Conservation (phyloP, 2,113 vertebrate species). For the Cisticola juncidis region DNA sequence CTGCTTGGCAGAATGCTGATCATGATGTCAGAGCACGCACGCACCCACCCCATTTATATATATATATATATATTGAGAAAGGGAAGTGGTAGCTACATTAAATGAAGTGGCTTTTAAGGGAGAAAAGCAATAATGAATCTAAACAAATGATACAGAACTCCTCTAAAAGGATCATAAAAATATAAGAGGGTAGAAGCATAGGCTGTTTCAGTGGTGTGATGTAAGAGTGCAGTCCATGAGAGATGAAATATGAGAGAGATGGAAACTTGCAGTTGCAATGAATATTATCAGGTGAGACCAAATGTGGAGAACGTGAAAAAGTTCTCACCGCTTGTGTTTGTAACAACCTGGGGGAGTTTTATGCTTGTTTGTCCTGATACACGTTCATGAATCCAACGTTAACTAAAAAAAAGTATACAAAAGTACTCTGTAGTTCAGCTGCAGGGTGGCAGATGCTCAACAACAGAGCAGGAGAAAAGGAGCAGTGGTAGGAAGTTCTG, state of each 20-base stretch:
- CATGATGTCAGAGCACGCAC: background rate
- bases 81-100: background rate
- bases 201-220: background rate
- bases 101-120: background rate
- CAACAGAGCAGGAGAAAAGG: background rate
- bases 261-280: background rate
- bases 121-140: background rate
- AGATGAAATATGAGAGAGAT: background rate
- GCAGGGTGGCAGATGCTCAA: background rate
- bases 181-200: background rate
- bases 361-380: background rate
- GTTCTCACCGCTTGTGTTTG: background rate
- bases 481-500: background rate
- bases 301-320: background rate
- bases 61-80: background rate
- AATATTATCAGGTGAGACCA: background rate
- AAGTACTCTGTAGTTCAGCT: background rate
- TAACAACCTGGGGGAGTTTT: rapidly evolving
- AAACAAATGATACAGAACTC: background rate
- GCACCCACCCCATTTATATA: rapidly evolving
- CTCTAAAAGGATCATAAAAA: background rate
- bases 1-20: background rate
- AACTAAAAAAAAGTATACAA: rapidly evolving
- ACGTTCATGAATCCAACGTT: rapidly evolving
- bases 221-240: background rate